These are phyloP conservation scores for Isaurus tuberculatus DNA, from an alignment of 92 coral and sea anemone species.

Conservation along the genomic window DNA sequence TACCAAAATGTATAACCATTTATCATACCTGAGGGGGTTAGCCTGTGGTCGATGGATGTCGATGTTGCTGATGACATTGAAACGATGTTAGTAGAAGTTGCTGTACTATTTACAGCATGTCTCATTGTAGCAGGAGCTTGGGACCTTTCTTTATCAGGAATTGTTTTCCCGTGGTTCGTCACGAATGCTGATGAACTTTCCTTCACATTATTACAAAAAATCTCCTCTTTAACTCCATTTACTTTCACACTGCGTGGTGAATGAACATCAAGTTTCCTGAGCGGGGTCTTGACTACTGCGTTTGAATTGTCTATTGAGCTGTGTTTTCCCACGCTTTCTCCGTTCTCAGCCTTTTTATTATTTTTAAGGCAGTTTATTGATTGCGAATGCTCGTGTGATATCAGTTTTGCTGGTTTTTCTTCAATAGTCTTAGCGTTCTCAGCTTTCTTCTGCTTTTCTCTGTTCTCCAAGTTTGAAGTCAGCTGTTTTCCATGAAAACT, in stretches of 20 bases:
- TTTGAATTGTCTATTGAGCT: constrained; percentile 43
- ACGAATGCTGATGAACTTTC: background rate
- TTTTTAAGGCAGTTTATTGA: constrained; percentile 51
- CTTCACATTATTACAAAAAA: background rate
- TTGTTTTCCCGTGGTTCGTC: constrained; percentile 13
- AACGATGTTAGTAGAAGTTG: constrained; percentile 28
- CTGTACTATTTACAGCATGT: constrained; percentile 14
- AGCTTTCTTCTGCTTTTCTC: constrained; percentile 42
- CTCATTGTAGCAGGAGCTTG: background rate
- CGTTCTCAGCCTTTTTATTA: constrained; percentile 38
- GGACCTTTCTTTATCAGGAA: constrained; percentile 1
- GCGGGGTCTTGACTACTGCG: constrained; percentile 38
- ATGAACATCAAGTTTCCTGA: constrained; percentile 24
- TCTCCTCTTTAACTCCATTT: constrained; percentile 35
- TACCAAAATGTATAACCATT: constrained; percentile 39
- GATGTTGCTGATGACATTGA: background rate
- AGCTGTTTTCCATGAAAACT: constrained; percentile 35
- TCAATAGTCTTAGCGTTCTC: constrained; percentile 62
- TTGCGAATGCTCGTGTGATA: constrained; percentile 37
- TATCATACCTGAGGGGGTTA: constrained; percentile 49
- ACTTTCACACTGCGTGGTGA: constrained; percentile 9
- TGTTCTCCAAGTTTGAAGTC: constrained; percentile 12
- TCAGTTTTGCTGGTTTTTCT: constrained; percentile 11
- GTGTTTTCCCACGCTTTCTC: constrained; percentile 41
- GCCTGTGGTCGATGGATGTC: constrained; percentile 43